These are phyloP conservation scores for Oriolus oriolus DNA, from an alignment of 2,113 vertebrate genomes.

Conservation along the genomic window DNA sequence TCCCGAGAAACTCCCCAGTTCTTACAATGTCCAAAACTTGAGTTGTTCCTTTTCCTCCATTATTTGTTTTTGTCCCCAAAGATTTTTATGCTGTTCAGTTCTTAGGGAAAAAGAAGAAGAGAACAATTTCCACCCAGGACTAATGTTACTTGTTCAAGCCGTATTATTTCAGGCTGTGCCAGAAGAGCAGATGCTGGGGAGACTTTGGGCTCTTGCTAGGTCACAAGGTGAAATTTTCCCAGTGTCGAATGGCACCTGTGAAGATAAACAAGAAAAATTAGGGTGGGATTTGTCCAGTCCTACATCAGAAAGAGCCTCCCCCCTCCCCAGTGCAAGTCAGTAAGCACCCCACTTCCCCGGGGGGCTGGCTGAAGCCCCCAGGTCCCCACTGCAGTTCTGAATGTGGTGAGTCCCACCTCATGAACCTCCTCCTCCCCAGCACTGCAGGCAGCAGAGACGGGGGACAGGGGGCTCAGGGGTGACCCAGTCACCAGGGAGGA, in stretches of 20 bases:
- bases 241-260: background rate
- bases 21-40: background rate
- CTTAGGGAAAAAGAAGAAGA: background rate
- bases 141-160: background rate
- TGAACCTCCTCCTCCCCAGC: background rate
- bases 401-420: accelerated
- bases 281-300: background rate
- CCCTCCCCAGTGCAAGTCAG: background rate
- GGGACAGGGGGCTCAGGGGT: too few relatives aligned
- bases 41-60: background rate
- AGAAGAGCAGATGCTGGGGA: background rate
- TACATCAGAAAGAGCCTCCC: background rate
- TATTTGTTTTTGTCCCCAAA: background rate
- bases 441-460: background rate
- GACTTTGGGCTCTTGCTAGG: background rate
- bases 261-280: background rate
- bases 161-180: background rate
- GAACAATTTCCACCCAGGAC: background rate
- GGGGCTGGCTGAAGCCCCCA: background rate
- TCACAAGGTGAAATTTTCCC: background rate
- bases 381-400: background rate
- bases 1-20: background rate
- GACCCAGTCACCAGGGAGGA: accelerated
- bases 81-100: background rate
- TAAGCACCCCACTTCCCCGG: background rate